Percentiles rank a stretch among this genome's conserved stretches.
These are phyloP conservation scores for Aricia artaxerxes DNA, from an alignment of 2,888 invertebrate species.

Conservation along the genomic window DNA sequence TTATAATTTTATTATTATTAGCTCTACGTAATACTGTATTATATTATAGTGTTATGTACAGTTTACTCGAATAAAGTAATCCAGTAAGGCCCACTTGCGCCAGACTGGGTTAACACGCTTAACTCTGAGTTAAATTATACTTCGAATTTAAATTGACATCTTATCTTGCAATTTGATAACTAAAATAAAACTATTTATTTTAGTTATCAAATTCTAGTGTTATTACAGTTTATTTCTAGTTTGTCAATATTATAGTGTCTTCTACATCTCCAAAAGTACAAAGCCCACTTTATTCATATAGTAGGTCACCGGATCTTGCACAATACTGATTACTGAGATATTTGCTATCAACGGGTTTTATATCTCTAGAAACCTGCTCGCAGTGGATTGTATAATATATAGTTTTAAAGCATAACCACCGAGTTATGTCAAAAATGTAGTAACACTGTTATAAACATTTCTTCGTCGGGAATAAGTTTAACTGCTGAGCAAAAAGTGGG, in stretches of 20 bases:
- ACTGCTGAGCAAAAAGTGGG: too few species aligned
- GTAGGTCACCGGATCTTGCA: slow-evolving; percentile 18
- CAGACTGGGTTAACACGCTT: too few species aligned
- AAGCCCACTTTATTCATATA: not conserved
- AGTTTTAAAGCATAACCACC: slow-evolving; percentile 7
- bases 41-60: too few species aligned
- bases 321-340: slow-evolving; percentile 12
- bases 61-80: not conserved
- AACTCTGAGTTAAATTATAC: too few species aligned
- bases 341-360: slow-evolving; percentile 24
- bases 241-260: not conserved
- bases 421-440: slow-evolving; percentile 2
- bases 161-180: too few species aligned
- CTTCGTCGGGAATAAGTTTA: too few species aligned
- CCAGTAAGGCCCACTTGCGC: too few species aligned
- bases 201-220: not conserved
- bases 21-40: too few species aligned
- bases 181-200: not conserved
- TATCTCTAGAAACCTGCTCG: slow-evolving; percentile 25
- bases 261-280: not conserved
- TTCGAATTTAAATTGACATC: too few species aligned
- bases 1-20: too few species aligned
- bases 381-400: slow-evolving; percentile 12
- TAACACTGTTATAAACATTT: not conserved
- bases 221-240: not conserved